Percentiles rank a stretch among this genome's conserved stretches.
These are phyloP conservation scores for Dryobota labecula DNA, from an alignment of 2,888 invertebrate genomes.

Conservation along the genomic window DNA sequence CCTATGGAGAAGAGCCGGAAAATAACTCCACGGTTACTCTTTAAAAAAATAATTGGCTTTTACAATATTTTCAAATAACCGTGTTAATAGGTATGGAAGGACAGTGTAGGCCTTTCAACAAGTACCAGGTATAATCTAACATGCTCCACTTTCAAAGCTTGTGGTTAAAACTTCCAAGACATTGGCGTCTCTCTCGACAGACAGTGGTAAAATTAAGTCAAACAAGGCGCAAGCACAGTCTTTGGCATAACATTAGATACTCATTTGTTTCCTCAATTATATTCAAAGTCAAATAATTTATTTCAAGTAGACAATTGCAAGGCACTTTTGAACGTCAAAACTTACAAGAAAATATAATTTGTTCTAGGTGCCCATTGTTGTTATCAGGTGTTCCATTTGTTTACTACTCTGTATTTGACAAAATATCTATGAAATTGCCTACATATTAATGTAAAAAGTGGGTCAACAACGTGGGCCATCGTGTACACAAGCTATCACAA, in stretches of 20 bases:
- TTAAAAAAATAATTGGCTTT: too few species aligned
- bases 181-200: too few species aligned
- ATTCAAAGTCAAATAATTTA: background rate
- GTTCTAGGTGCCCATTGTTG: background rate
- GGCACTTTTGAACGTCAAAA: background rate
- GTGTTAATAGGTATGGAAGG: too few species aligned
- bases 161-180: background rate
- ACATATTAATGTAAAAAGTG: background rate
- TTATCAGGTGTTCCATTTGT: background rate
- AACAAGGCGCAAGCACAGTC: background rate
- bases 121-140: background rate
- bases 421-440: background rate
- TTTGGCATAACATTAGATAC: background rate
- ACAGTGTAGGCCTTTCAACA: too few species aligned
- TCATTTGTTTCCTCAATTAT: background rate
- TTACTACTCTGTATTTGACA: background rate
- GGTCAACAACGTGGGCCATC: slow-evolving; percentile 25
- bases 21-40: too few species aligned
- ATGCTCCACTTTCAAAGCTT: too few species aligned
- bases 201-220: background rate
- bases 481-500: slow-evolving; percentile 26
- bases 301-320: too few species aligned
- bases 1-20: too few species aligned
- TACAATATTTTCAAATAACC: too few species aligned
- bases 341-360: background rate